Conservation (phyloP, 2,113 vertebrate species). For the Miniopterus natalensis region DNA sequence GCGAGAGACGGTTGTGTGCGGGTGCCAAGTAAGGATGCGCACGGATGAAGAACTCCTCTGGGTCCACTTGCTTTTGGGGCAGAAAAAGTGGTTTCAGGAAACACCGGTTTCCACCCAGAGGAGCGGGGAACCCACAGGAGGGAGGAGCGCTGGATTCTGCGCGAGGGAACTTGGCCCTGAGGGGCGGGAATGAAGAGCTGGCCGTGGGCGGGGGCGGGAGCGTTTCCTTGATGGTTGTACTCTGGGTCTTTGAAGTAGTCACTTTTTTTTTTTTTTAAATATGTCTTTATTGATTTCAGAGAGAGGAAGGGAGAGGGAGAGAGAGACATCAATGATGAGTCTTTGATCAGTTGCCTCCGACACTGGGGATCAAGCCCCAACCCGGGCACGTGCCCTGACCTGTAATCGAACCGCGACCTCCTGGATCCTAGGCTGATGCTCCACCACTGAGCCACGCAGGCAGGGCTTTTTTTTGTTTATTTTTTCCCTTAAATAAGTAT, state of each 20-base stretch:
- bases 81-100: slow-evolving; percentile 1
- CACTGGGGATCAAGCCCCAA: no score
- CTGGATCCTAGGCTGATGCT: no score
- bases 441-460: no score
- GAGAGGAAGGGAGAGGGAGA: no score
- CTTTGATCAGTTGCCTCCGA: no score
- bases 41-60: neutral
- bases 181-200: neutral
- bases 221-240: slow-evolving; percentile 36
- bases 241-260: slow-evolving; percentile 34
- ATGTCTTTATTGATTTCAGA: no score
- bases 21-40: neutral
- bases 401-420: no score
- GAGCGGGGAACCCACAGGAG: neutral
- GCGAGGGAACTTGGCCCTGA: neutral
- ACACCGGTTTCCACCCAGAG: neutral
- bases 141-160: neutral
- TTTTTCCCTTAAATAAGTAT: neutral
- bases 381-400: no score
- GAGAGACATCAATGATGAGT: no score
- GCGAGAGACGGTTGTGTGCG: neutral
- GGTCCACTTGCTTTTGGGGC: neutral
- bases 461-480: no score
- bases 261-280: no score
- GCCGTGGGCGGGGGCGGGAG: neutral